Percentiles rank a stretch among this genome's conserved stretches.
These are phyloP conservation scores for Trissolcus japonicus DNA, from an alignment of 2,888 invertebrate species.

Conservation along the genomic window DNA sequence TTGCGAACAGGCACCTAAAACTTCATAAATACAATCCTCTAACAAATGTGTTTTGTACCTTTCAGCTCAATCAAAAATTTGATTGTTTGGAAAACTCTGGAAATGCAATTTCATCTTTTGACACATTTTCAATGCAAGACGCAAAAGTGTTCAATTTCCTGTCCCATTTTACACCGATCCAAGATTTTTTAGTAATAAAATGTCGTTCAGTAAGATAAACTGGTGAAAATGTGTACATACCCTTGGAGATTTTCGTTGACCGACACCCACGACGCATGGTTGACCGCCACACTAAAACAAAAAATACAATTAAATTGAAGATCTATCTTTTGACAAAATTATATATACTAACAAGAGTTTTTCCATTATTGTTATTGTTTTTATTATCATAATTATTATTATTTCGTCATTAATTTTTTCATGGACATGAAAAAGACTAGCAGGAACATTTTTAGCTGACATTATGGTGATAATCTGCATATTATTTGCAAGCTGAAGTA, in stretches of 20 bases:
- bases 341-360: no score
- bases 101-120: constrained; percentile 2
- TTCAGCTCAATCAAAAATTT: constrained; percentile 10
- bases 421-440: constrained; percentile 19
- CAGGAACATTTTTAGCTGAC: constrained; percentile 28
- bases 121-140: not conserved
- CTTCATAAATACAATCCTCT: no score
- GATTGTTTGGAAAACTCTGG: constrained; percentile 9
- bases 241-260: constrained; percentile 69
- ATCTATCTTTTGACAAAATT: not conserved
- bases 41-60: not conserved
- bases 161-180: no score
- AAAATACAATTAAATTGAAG: constrained; percentile 19
- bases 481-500: constrained; percentile 30
- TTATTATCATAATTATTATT: no score
- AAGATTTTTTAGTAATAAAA: no score
- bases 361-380: no score
- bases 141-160: not conserved
- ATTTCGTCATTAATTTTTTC: no score
- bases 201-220: constrained; percentile 6
- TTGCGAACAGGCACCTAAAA: no score
- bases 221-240: constrained; percentile 64
- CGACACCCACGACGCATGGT: constrained; percentile 67
- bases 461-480: constrained; percentile 49
- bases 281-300: constrained; percentile 72